Base-by-base conservation (phyloP, 2,888 invertebrate species). In the Orchesella flavescens region DNA sequence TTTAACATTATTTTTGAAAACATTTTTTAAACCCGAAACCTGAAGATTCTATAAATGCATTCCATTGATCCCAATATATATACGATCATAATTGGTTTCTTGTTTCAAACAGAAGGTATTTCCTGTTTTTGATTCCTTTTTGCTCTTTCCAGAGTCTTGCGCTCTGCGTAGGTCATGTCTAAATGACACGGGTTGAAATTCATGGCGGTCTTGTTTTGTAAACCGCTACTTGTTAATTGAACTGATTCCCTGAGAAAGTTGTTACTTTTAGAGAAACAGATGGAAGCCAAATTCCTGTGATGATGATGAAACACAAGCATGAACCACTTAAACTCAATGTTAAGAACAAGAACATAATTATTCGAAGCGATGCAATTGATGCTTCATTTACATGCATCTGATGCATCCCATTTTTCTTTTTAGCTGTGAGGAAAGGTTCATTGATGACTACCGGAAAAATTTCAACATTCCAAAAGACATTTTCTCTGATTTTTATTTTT, bases 181-280 rank as follows among this genome's bases (percentile, higher is more conserved):
- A 72, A 63, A 71, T 72, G 79, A 79, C 79, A 79, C 72, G 72
- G 72, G 66, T 23, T 73, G 46, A 34, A 63, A 72, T 76, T 73
- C 84, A 81, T 61, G 84, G 84, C 84, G 84, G 84, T 81, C 84
- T 84, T 80, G 61, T 73, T 74, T 68, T 73, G 74, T 74, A 80
- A 79, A 55, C 63, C 65, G 76, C 49, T 77, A 84, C 81, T 84
- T 81, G 84, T 81, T 84, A 84, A 84, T 84, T 84, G 84, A 59
- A 43, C 61, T 55, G 71, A 73, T 59, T 57, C 23, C 49, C 23
- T 34, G 49, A 43, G 13, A 65, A 12, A n/a, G 15, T 34, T 61
- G 61, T 49, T 21, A 19, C 23, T 23, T 23, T 15, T 53, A 13
- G 19, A 43, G 1, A 43, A 66, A 55, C 73, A 73, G 80, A 73